Evolutionary conservation across 2,113 vertebrate genomes (phyloP), one percentile per base, ranked within the genome.

Genomic region (Clarias batrachus): DNA sequence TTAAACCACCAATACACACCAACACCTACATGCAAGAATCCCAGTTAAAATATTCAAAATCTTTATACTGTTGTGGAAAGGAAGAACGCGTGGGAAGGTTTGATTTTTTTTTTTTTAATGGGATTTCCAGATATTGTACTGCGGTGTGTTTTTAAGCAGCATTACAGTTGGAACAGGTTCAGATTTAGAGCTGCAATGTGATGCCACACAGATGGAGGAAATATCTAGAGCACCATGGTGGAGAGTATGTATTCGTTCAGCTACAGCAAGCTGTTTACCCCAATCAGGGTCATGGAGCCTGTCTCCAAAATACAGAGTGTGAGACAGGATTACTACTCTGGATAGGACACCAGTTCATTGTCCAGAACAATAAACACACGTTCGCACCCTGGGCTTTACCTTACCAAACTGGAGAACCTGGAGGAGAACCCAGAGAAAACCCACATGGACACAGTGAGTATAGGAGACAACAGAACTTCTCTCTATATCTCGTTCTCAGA

Each of bases 201-300:
- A 86, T 79, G 80, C 70, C 66, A 80, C 30, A 68, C 88, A 88
- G 87, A 81, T 91, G 89, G 85, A 82, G 48, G 74, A 83, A 77
- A 78, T 59, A 70, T 73, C 62, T 63, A 89, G 63, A 74, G 86
- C 85, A 91, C 84, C 78, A 79, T 80, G 73, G 19, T 52, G 25
- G 41, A 25, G 11, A 76, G 56, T 77, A 76, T 76, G 56, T 78
- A 78, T 56, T 54, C 11, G n/a, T n/a, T 76, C 41, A 54, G 21
- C 23, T 14, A 76, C 41, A 25, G 23, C 59, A 52, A n/a, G 21
- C 23, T 76, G 23, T 54, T 52, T 54, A 56, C 56, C n/a, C 25
- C 30, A 11, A 14, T 78, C n/a, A 80, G 9, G n/a, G 14, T 80
- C 4, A 0, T 33, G 30, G 8, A 76, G 73, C 25, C 23, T 17